Evolutionary conservation across 2,888 invertebrate species (phyloP).

Genomic region (Subacronicta megacephala): DNA sequence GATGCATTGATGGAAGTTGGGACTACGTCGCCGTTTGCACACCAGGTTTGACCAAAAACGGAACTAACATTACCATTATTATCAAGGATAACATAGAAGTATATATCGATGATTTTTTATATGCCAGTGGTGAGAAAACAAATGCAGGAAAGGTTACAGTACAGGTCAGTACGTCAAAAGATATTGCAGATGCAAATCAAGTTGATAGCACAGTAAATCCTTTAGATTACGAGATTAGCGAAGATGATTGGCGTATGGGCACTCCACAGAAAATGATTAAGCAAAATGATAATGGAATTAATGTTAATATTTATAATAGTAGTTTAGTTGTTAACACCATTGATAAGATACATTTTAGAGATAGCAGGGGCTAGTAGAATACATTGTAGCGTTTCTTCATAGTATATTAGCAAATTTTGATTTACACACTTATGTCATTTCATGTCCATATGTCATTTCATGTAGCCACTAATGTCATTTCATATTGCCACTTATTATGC

Average conservation of each 20-base stretch:
- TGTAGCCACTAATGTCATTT: too few species aligned
- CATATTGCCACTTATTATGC: too few species aligned
- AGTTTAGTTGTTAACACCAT: slow-evolving; percentile 54
- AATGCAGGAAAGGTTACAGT: slow-evolving; percentile 4
- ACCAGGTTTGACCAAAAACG: slow-evolving; percentile 73
- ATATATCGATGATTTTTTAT: slow-evolving; percentile 50
- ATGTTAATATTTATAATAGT: slow-evolving; percentile 54
- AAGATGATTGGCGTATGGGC: slow-evolving; percentile 67
- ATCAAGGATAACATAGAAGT: slow-evolving; percentile 68
- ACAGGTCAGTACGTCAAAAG: not conserved
- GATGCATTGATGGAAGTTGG: slow-evolving; percentile 71
- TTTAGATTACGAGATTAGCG: slow-evolving; percentile 62
- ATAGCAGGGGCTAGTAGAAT: slow-evolving; percentile 4
- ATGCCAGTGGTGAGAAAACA: slow-evolving; percentile 15
- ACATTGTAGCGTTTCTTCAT: not conserved
- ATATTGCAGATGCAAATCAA: slow-evolving; percentile 15
- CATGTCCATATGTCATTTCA: too few species aligned
- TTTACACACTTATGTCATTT: too few species aligned
- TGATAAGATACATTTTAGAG: slow-evolving; percentile 48
- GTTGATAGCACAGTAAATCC: slow-evolving; percentile 34
- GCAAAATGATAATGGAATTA: not conserved
- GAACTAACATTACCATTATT: slow-evolving; percentile 71
- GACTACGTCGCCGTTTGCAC: slow-evolving; percentile 65
- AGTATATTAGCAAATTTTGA: not conserved
- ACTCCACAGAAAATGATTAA: slow-evolving; percentile 6